phyloP scores from a whole-genome alignment of 2,888 invertebrate genomes.

The Gymnoscelis rufifasciata region DNA sequence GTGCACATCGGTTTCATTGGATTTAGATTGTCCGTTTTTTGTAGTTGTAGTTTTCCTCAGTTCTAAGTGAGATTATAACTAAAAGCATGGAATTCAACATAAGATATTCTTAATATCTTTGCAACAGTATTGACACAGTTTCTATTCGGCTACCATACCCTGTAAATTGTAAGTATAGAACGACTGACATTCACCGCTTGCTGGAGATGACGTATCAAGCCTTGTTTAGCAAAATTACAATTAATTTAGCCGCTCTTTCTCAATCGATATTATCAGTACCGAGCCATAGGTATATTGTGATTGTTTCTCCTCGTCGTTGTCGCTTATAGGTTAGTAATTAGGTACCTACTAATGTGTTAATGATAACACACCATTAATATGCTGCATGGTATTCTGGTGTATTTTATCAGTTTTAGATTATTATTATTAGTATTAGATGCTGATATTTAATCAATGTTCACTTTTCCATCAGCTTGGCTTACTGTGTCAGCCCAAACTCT shows the following conservation, averaged over 20 bases:
- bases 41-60: background rate
- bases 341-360: background rate
- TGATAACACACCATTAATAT: too few relatives aligned
- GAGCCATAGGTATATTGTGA: background rate
- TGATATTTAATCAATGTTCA: too few relatives aligned
- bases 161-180: conserved; percentile 9
- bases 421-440: too few relatives aligned
- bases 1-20: too few relatives aligned
- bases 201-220: conserved; percentile 47
- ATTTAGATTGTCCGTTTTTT: too few relatives aligned
- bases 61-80: too few relatives aligned
- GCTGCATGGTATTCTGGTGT: too few relatives aligned
- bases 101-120: background rate
- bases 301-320: conserved; percentile 1
- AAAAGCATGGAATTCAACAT: background rate
- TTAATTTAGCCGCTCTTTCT: conserved; percentile 10
- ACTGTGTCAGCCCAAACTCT: too few relatives aligned
- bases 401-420: too few relatives aligned
- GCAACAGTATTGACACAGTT: background rate
- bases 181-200: conserved; percentile 34
- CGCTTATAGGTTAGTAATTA: too few relatives aligned
- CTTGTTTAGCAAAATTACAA: conserved; percentile 30
- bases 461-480: too few relatives aligned
- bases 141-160: background rate
- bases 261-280: conserved; percentile 1